These are phyloP conservation scores for Rhea pennata DNA, from an alignment of 2,113 vertebrate species.

Conservation along the genomic window DNA sequence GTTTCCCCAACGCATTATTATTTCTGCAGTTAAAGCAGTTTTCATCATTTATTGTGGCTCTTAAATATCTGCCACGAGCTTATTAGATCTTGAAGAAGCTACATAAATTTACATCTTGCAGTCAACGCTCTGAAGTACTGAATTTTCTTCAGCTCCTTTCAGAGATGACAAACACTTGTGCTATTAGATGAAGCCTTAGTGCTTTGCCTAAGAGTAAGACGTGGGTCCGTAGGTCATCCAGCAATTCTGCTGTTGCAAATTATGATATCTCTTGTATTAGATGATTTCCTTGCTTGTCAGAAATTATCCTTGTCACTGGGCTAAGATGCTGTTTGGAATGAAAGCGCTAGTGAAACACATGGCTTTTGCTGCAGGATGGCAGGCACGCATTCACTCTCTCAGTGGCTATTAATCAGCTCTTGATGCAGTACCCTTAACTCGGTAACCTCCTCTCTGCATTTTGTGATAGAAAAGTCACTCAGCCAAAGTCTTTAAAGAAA, in stretches of 20 bases:
- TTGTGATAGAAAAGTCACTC: background rate
- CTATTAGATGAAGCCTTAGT: constrained; percentile 64
- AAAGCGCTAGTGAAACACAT: constrained; percentile 76
- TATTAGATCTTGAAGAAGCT: background rate
- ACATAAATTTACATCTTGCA: constrained; percentile 31
- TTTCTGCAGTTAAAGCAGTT: constrained; percentile 10
- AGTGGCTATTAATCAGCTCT: constrained; percentile 75
- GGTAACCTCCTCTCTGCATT: constrained; percentile 43
- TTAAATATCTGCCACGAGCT: background rate
- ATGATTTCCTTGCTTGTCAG: constrained; percentile 61
- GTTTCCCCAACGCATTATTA: background rate
- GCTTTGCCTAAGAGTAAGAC: constrained; percentile 32
- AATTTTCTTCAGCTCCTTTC: constrained; percentile 25
- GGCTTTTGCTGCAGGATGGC: constrained; percentile 68
- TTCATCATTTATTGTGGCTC: background rate
- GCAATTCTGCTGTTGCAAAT: constrained; percentile 68
- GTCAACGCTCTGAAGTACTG: background rate
- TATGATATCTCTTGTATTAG: constrained; percentile 55
- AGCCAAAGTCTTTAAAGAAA: constrained; percentile 10
- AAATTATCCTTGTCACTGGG: constrained; percentile 69
- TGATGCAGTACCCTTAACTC: constrained; percentile 46
- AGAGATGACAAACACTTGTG: constrained; percentile 51
- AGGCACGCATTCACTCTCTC: constrained; percentile 70
- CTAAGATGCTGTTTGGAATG: constrained; percentile 68
- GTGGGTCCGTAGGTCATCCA: constrained; percentile 47